Percentiles rank a stretch among this genome's conserved stretches.
Evolutionary conservation across 2,797 vertebrate species (phyloP).

Genomic region (Tarsius wallacei): DNA sequence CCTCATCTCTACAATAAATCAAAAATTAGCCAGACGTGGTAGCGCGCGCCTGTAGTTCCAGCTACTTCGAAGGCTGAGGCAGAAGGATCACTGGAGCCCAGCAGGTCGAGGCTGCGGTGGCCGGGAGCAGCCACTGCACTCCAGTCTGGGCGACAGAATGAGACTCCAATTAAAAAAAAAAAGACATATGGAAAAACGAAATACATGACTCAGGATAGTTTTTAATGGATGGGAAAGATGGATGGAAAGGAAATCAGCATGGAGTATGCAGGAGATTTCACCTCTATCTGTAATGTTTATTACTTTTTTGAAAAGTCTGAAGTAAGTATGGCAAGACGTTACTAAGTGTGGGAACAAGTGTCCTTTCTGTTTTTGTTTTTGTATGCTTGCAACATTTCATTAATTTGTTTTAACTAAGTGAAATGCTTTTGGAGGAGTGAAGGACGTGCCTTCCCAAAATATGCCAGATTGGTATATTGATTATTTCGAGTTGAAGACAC

Average conservation of each 20-base stretch:
- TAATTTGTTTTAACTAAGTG: background rate
- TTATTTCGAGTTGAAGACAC: background rate
- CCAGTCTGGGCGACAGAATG: too few species aligned
- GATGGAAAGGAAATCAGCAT: background rate
- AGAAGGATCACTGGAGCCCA: too few species aligned
- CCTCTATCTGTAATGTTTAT: conserved; percentile 14
- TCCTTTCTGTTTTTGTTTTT: conserved; percentile 45
- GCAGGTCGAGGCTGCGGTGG: too few species aligned
- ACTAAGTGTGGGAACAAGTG: background rate
- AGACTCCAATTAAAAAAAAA: too few species aligned
- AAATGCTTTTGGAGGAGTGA: conserved; percentile 6
- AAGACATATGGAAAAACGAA: background rate
- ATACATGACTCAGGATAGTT: background rate
- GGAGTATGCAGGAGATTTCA: background rate
- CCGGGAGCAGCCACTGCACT: too few species aligned
- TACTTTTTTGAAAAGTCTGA: conserved; percentile 50
- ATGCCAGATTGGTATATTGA: too few species aligned
- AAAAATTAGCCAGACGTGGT: too few species aligned
- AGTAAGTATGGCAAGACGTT: conserved; percentile 41
- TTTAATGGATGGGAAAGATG: background rate
- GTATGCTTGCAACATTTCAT: conserved; percentile 21
- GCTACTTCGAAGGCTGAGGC: too few species aligned
- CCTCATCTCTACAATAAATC: too few species aligned
- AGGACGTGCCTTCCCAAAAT: too few species aligned
- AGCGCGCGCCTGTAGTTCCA: too few species aligned